A percentile compares a stretch with the other conserved stretches of the same genome.
phyloP scores from a whole-genome alignment of 2,888 invertebrate genomes.

The Dromius quadrimaculatus region DNA sequence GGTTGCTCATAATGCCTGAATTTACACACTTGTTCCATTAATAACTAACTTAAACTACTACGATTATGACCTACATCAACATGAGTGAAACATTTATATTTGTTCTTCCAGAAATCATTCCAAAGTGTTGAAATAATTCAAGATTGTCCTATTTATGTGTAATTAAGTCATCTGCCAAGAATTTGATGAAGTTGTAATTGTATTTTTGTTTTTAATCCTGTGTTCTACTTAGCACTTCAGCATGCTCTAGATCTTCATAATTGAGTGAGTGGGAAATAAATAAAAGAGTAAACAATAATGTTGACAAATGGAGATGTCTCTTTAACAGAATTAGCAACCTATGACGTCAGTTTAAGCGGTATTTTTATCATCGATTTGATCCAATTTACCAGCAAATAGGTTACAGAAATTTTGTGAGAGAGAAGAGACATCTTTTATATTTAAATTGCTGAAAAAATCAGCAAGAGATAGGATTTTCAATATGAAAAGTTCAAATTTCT shows the following conservation, averaged over 20 bases:
- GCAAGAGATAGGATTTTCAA: too few relatives aligned
- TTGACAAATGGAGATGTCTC: not conserved
- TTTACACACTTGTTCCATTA: too few relatives aligned
- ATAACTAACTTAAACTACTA: too few relatives aligned
- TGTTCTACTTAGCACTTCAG: not conserved
- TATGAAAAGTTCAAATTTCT: too few relatives aligned
- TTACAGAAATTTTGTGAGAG: too few relatives aligned
- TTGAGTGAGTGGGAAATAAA: not conserved
- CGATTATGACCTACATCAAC: too few relatives aligned
- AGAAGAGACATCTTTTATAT: too few relatives aligned
- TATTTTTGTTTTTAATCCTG: constrained; percentile 7
- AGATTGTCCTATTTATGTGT: not conserved
- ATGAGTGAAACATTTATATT: too few relatives aligned
- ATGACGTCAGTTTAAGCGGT: not conserved
- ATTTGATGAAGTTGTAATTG: not conserved
- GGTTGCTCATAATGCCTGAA: too few relatives aligned
- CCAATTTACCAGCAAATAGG: too few relatives aligned
- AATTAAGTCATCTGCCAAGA: constrained; percentile 1
- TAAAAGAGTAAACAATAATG: not conserved
- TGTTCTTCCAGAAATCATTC: too few relatives aligned
- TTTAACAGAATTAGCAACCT: not conserved
- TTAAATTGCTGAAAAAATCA: too few relatives aligned
- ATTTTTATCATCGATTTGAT: constrained; percentile 2
- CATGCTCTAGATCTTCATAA: not conserved
- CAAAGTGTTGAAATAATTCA: not conserved